Percentiles rank a stretch among this genome's conserved stretches.
Evolutionary conservation across 64 coral and sea anemone species (phyloP).

Genomic region (Actinia tenebrosa): DNA sequence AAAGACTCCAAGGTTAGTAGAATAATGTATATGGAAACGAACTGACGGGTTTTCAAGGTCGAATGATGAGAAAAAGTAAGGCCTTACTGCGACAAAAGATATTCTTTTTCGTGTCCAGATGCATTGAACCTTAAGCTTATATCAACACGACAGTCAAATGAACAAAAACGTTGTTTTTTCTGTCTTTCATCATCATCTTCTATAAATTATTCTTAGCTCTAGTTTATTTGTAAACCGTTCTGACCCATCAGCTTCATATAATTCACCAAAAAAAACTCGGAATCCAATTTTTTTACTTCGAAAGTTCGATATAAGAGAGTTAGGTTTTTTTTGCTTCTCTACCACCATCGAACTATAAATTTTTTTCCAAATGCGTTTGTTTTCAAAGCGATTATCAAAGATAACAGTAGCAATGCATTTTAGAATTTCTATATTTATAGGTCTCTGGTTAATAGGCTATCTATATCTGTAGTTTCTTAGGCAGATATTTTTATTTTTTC

Average conservation of each 20-base stretch:
- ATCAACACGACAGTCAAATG: not conserved
- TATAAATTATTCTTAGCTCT: not conserved
- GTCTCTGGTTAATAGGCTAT: too few species aligned
- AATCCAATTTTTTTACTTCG: not conserved
- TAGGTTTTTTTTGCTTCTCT: not conserved
- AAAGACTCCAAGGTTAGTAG: constrained; percentile 80
- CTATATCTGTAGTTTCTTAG: too few species aligned
- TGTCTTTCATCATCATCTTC: not conserved
- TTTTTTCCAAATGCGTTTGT: not conserved
- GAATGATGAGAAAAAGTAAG: not conserved
- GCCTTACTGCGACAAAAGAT: not conserved
- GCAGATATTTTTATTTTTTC: not conserved
- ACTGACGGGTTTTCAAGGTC: not conserved
- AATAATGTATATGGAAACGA: not conserved
- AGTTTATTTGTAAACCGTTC: not conserved
- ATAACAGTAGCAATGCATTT: not conserved
- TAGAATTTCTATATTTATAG: not conserved
- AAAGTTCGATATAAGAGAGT: not conserved
- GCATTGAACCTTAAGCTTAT: not conserved
- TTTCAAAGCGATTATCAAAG: not conserved
- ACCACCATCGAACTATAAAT: not conserved
- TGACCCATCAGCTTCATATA: not conserved
- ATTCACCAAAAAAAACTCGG: not conserved
- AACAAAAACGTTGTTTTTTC: not conserved
- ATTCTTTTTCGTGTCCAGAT: not conserved